These are phyloP conservation scores for Tretioscincus oriximinensis DNA, from an alignment of 2,113 vertebrate species.

Conservation along the genomic window DNA sequence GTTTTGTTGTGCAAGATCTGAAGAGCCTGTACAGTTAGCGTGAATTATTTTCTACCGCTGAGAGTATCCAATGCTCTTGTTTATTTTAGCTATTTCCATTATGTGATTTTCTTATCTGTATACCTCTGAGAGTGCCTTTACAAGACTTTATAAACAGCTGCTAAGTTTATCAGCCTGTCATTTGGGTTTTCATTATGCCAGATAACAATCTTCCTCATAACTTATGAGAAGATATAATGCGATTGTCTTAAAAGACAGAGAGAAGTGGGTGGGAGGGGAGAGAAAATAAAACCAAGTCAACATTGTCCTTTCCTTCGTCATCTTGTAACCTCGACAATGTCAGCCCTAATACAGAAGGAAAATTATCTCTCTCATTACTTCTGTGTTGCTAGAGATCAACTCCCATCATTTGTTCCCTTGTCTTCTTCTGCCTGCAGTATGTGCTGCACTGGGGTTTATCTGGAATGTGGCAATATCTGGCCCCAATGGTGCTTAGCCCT, in stretches of 20 bases:
- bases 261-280: conserved; percentile 14
- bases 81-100: conserved; percentile 69
- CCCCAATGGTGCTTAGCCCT: conserved; percentile 45
- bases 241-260: conserved; percentile 62
- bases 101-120: conserved; percentile 72
- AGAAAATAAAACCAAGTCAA: conserved; percentile 47
- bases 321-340: conserved; percentile 32
- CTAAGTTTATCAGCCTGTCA: conserved; percentile 75
- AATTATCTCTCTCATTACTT: conserved; percentile 33
- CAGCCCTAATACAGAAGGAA: conserved; percentile 34
- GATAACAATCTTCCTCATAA: conserved; percentile 68
- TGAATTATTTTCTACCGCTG: conserved; percentile 55
- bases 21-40: conserved; percentile 43
- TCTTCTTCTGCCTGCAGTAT: conserved; percentile 50
- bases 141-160: conserved; percentile 70
- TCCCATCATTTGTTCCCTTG: background rate
- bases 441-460: conserved; percentile 44
- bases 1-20: conserved; percentile 29
- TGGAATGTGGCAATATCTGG: conserved; percentile 7
- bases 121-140: conserved; percentile 70
- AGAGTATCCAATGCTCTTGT: conserved; percentile 51
- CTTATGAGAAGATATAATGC: conserved; percentile 63
- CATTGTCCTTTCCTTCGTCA: conserved; percentile 40
- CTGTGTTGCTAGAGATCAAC: conserved; percentile 34
- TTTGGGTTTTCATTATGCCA: conserved; percentile 70